Evolutionary conservation across 2,797 vertebrate species (phyloP).

Genomic region (Synanceia verrucosa): DNA sequence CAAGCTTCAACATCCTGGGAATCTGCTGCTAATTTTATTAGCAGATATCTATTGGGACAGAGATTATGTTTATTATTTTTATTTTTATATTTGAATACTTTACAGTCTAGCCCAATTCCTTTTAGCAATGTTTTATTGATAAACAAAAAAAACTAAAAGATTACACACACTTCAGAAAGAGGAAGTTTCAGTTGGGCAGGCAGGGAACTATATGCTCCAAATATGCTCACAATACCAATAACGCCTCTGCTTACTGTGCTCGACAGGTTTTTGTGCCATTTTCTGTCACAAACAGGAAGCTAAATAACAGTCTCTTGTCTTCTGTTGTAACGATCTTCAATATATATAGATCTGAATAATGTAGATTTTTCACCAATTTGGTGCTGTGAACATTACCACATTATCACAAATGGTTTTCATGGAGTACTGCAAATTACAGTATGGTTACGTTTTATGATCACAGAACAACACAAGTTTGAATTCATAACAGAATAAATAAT

Average conservation of each 20-base stretch:
- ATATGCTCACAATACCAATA: conserved; percentile 1
- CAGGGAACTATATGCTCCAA: neutral
- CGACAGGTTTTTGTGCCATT: neutral
- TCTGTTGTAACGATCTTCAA: neutral
- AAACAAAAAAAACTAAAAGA: too few relatives aligned
- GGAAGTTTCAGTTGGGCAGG: neutral
- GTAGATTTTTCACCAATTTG: neutral
- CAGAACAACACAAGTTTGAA: neutral
- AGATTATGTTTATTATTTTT: too few relatives aligned
- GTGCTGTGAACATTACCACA: neutral
- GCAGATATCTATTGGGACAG: too few relatives aligned
- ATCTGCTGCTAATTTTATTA: neutral
- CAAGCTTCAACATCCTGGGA: conserved; percentile 4
- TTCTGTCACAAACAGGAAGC: conserved; percentile 11
- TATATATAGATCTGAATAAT: neutral
- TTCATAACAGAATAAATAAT: too few relatives aligned
- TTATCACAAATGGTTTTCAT: too few relatives aligned
- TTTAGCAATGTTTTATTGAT: neutral
- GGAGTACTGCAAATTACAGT: too few relatives aligned
- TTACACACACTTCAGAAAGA: neutral
- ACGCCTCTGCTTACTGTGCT: neutral
- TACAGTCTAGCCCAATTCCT: neutral
- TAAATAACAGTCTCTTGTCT: neutral
- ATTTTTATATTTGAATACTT: neutral
- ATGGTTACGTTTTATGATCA: neutral